These are phyloP conservation scores for Hemiprocne comata DNA, from an alignment of 2,113 vertebrate species.

Conservation along the genomic window DNA sequence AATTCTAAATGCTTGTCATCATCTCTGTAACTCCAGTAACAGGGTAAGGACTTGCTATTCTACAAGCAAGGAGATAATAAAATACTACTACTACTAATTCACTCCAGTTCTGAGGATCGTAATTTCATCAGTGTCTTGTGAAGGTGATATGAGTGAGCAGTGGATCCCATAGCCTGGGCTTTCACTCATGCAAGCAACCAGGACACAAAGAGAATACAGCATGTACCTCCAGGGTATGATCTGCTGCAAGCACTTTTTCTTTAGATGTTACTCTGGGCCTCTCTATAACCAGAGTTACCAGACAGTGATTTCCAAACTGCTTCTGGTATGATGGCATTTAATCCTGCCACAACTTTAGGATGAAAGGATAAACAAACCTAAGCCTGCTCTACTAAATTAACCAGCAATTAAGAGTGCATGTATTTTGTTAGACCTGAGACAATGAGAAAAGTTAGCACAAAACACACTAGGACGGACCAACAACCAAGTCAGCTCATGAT, in stretches of 20 bases:
- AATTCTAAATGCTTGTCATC: not conserved
- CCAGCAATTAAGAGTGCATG: not conserved
- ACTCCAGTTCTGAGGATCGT: not conserved
- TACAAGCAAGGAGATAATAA: not conserved
- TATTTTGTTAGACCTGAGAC: not conserved
- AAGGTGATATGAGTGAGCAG: not conserved
- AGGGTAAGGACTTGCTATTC: not conserved
- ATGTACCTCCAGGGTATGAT: not conserved
- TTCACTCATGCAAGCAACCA: not conserved
- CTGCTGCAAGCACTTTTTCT: not conserved
- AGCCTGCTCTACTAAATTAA: not conserved
- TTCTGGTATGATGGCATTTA: not conserved
- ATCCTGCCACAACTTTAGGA: not conserved
- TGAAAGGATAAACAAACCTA: not conserved
- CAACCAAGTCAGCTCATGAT: not conserved
- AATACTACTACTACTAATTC: not conserved
- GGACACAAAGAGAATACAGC: not conserved
- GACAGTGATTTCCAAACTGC: not conserved
- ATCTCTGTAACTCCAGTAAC: not conserved
- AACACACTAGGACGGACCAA: not conserved
- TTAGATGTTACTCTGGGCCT: not conserved
- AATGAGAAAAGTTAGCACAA: not conserved
- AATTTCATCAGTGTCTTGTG: accelerated
- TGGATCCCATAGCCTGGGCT: not conserved
- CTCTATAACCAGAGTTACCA: not conserved